These are phyloP conservation scores for Coremacera marginata DNA, from an alignment of 2,888 invertebrate species.

Conservation along the genomic window DNA sequence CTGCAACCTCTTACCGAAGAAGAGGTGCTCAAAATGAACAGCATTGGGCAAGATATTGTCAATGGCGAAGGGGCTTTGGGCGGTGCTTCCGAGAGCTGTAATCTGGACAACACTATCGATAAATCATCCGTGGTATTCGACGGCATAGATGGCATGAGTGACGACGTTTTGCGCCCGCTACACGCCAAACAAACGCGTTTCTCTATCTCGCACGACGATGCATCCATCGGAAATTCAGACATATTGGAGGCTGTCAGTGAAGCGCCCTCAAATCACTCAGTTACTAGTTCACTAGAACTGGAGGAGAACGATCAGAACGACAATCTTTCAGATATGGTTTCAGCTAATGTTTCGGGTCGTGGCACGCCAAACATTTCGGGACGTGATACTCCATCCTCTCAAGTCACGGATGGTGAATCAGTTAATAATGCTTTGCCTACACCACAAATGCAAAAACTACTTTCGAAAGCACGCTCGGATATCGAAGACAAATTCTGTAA, in stretches of 20 bases:
- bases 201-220: slow-evolving; percentile 91
- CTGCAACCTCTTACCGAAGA: slow-evolving; percentile 78
- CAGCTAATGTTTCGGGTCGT: slow-evolving; percentile 92
- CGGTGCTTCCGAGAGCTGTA: slow-evolving; percentile 56
- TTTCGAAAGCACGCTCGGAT: slow-evolving; percentile 88
- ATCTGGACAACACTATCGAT: slow-evolving; percentile 56
- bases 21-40: slow-evolving; percentile 72
- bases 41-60: slow-evolving; percentile 64
- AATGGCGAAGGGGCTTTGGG: slow-evolving; percentile 48
- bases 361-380: slow-evolving; percentile 97
- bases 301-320: slow-evolving; percentile 91
- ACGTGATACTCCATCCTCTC: slow-evolving; percentile 95
- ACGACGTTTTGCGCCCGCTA: slow-evolving; percentile 65
- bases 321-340: slow-evolving; percentile 97
- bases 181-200: slow-evolving; percentile 77
- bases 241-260: slow-evolving; percentile 95
- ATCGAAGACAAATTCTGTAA: slow-evolving; percentile 99
- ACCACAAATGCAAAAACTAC: slow-evolving; percentile 74
- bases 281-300: slow-evolving; percentile 89
- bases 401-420: slow-evolving; percentile 85
- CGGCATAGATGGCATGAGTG: slow-evolving; percentile 61
- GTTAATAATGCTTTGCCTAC: slow-evolving; percentile 70
- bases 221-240: slow-evolving; percentile 92
- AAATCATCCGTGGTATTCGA: slow-evolving; percentile 58
- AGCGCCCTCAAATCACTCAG: slow-evolving; percentile 95